phyloP scores from a whole-genome alignment of 2,113 vertebrate species.

The Muntiacus muntjak region DNA sequence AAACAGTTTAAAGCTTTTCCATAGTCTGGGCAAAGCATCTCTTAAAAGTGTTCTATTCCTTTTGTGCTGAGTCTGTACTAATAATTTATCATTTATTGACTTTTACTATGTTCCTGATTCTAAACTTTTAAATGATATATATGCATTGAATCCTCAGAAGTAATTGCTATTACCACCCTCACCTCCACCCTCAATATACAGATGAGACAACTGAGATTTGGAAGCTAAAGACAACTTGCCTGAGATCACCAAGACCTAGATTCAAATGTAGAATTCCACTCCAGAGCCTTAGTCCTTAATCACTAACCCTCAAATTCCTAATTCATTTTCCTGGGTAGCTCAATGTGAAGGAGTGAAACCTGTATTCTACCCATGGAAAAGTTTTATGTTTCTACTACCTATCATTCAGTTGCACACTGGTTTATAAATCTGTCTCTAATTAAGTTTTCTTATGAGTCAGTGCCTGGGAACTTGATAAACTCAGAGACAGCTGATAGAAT shows the following conservation, averaged over 20 bases:
- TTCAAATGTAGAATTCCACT: neutral
- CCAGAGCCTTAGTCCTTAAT: neutral
- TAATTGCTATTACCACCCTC: neutral
- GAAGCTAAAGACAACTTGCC: neutral
- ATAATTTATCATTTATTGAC: neutral
- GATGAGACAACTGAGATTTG: neutral
- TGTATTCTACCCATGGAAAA: neutral
- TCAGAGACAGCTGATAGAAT: neutral
- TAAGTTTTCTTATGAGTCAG: slow-evolving; percentile 13
- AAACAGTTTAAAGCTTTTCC: neutral
- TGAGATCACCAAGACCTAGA: neutral
- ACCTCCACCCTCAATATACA: neutral
- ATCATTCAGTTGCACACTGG: neutral
- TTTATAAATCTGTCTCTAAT: neutral
- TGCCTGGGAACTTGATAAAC: slow-evolving; percentile 12
- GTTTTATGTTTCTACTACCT: neutral
- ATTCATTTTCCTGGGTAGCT: neutral
- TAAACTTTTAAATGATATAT: neutral
- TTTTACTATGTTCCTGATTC: neutral
- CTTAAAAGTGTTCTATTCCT: neutral
- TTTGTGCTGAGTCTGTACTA: neutral
- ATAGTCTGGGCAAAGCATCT: neutral
- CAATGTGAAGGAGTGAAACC: neutral
- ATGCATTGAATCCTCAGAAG: neutral
- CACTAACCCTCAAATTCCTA: neutral